phyloP scores from a whole-genome alignment of 2,113 vertebrate species.

The Baryphthengus martii region DNA sequence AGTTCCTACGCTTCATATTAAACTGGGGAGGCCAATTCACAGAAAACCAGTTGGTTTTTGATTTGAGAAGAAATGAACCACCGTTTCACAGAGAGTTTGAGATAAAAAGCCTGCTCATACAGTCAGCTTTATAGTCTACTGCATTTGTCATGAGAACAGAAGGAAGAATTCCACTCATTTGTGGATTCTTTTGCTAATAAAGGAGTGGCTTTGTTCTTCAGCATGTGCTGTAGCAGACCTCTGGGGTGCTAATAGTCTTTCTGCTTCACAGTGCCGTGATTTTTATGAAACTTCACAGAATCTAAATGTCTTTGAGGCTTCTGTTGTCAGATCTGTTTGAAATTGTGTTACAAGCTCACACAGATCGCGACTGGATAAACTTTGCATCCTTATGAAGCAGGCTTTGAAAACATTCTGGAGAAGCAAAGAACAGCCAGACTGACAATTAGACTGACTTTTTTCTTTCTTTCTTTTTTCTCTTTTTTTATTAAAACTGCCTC shows the following conservation, averaged over 20 bases:
- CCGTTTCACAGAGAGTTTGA: background rate
- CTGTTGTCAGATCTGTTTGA: background rate
- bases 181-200: background rate
- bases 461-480: no score
- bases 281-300: background rate
- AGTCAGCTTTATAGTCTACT: background rate
- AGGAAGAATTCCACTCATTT: background rate
- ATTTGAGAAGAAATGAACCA: background rate
- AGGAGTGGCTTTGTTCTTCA: background rate
- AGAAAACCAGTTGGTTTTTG: background rate
- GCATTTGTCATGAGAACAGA: no score
- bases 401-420: background rate
- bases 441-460: background rate
- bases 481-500: background rate
- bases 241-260: background rate
- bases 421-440: background rate
- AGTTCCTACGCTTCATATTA: background rate
- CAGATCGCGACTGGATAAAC: fast-evolving
- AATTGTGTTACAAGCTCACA: background rate
- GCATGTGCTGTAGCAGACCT: background rate
- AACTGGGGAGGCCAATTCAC: background rate
- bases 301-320: background rate
- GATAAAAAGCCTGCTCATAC: background rate
- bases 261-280: background rate
- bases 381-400: background rate